A percentile compares a stretch with the other conserved stretches of the same genome.
These are phyloP conservation scores for Lerema accius DNA, from an alignment of 1,140 invertebrate genomes.

Conservation along the genomic window DNA sequence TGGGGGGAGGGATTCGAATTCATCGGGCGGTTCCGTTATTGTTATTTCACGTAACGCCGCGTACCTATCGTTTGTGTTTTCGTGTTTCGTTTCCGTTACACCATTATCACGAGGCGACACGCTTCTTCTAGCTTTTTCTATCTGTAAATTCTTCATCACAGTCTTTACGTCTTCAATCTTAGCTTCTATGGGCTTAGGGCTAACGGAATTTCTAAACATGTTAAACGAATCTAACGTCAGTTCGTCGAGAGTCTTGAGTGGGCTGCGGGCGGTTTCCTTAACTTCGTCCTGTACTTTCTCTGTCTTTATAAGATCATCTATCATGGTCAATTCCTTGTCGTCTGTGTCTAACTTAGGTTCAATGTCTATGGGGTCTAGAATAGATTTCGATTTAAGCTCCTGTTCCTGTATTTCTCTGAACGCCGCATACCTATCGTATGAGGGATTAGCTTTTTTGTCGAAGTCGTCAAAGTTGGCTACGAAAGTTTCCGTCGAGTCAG, in stretches of 20 bases:
- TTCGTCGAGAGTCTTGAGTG: conserved; percentile 70
- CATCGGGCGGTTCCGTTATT: conserved; percentile 84
- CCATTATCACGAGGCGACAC: conserved; percentile 71
- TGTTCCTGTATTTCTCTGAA: conserved; percentile 91
- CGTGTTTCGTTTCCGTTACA: conserved; percentile 57
- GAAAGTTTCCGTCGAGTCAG: conserved; percentile 69
- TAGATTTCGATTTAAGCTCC: conserved; percentile 85
- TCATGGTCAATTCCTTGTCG: conserved; percentile 70
- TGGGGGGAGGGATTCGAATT: conserved; percentile 77
- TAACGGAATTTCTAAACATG: conserved; percentile 73
- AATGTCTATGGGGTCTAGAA: conserved; percentile 66
- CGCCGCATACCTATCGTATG: conserved; percentile 90
- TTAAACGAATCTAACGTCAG: conserved; percentile 77
- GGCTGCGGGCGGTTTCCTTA: conserved; percentile 63
- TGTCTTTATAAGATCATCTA: conserved; percentile 56
- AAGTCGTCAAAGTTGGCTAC: conserved; percentile 86
- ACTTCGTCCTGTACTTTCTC: conserved; percentile 51
- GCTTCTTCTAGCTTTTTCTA: conserved; percentile 69
- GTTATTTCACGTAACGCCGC: conserved; percentile 88
- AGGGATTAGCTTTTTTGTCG: conserved; percentile 73
- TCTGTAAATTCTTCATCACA: conserved; percentile 79
- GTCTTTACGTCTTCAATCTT: conserved; percentile 81
- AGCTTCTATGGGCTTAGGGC: conserved; percentile 73
- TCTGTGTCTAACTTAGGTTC: conserved; percentile 75
- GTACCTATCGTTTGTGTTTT: conserved; percentile 86